Conservation (phyloP, 2,888 invertebrate species). For the Gortyna flavago region DNA sequence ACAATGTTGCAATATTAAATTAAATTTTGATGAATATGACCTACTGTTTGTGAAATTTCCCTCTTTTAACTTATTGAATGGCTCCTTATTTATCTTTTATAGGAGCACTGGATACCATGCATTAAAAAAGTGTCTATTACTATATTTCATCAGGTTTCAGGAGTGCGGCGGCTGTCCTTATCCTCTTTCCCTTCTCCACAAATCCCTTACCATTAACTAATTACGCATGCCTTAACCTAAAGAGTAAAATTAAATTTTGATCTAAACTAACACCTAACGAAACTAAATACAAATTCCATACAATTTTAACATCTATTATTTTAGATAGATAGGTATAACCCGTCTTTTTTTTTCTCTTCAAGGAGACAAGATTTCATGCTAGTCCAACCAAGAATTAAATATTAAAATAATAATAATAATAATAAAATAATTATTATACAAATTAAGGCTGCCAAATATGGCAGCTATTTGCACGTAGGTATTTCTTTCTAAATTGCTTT, state of each 20-base stretch:
- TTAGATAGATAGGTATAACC: conserved; percentile 26
- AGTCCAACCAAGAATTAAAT: conserved; percentile 25
- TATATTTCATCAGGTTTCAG: conserved; percentile 34
- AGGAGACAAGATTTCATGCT: conserved; percentile 27
- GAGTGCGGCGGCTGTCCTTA: conserved; percentile 68
- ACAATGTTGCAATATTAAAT: not conserved
- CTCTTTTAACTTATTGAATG: not conserved
- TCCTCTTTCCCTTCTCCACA: conserved; percentile 52
- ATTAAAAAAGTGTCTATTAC: conserved; percentile 40
- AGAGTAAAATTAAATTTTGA: conserved; percentile 64
- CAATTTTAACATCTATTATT: conserved; percentile 37
- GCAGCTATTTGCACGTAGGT: conserved; percentile 7
- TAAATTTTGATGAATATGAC: not conserved
- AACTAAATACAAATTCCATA: conserved; percentile 50
- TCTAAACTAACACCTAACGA: conserved; percentile 58
- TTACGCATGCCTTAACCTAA: conserved; percentile 63
- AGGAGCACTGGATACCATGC: conserved; percentile 28
- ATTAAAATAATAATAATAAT: no score
- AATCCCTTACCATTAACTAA: conserved; percentile 61
- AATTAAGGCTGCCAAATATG: conserved; percentile 15
- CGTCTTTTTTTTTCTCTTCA: conserved; percentile 38
- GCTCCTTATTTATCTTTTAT: not conserved
- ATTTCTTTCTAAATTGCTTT: conserved; percentile 12
- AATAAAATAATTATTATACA: conserved; percentile 17
- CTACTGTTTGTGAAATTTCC: not conserved